Evolutionary conservation across 2,888 invertebrate genomes (phyloP), one percentile per base, ranked within the genome.

Genomic region (Eremobia ochroleuca): DNA sequence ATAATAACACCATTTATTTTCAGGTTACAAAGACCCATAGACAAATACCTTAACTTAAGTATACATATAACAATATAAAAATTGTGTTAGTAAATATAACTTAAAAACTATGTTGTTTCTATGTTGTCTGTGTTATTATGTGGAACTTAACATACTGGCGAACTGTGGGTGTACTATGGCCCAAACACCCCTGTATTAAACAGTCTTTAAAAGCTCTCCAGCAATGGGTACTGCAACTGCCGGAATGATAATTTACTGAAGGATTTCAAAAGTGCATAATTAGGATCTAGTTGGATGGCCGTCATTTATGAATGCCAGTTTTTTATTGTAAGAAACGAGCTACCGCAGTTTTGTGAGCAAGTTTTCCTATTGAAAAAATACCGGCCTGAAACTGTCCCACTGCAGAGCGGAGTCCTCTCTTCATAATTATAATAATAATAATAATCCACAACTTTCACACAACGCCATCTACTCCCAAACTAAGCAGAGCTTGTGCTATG

Each of bases 361-460:
- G 9, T 68, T 6, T 37, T 64, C 31, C 11, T 2, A 15, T 11
- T 40, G 13, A 28, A 43, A 55, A 43, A 28, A 40, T 4, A 1
- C 18, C 0, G 0, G 0, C 1, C 2, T 59, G 1, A 31, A 61
- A 43, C n/a, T 28, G 8, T 34, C 18, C 3, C 1, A 34, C 34
- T 21, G 11, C 11, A 21, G 8, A 18, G 25, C 1, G 0, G 40
- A 31, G 11, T 9, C 2, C 0, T 34, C 4, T 13, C 11, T 28
- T 28, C 13, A 28, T 43, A 43, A 55, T n/a, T n/a, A n/a, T n/a
- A n/a, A n/a, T n/a, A n/a, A n/a, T n/a, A n/a, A n/a, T n/a, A n/a
- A n/a, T n/a, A n/a, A n/a, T n/a, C n/a, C n/a, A n/a, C n/a, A n/a
- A n/a, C n/a, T n/a, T n/a, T n/a, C n/a, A n/a, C n/a, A n/a, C n/a